phyloP scores from a whole-genome alignment of 2,113 vertebrate species.

The Chaetodon auriga region DNA sequence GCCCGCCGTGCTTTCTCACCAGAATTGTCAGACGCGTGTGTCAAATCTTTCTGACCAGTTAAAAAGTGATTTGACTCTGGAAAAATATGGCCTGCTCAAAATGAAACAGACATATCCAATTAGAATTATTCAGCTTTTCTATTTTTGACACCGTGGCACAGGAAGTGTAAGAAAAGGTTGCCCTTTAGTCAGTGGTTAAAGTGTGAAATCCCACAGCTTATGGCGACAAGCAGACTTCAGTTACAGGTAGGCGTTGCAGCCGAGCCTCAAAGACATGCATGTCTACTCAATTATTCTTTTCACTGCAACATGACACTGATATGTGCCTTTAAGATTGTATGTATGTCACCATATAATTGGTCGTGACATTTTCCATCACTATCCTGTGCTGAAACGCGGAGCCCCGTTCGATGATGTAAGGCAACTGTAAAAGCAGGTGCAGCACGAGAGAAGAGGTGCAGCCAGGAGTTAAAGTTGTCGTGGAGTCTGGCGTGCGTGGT shows the following conservation, averaged over 20 bases:
- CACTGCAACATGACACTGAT: constrained; percentile 56
- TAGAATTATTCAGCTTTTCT: constrained; percentile 71
- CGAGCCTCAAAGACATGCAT: constrained; percentile 47
- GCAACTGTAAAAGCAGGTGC: constrained; percentile 1
- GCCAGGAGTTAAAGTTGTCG: background rate
- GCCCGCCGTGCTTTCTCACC: constrained; percentile 1
- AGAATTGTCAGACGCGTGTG: constrained; percentile 38
- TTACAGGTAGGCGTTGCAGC: constrained; percentile 74
- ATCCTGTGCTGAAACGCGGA: constrained; percentile 2
- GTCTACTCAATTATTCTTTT: constrained; percentile 69
- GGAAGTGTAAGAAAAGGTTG: constrained; percentile 74
- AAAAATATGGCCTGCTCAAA: constrained; percentile 39
- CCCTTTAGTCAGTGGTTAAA: constrained; percentile 75
- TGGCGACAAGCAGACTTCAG: constrained; percentile 60
- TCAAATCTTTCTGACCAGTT: constrained; percentile 63
- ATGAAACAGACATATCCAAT: constrained; percentile 65
- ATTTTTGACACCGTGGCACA: constrained; percentile 69
- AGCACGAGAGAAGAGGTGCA: background rate
- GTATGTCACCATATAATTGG: constrained; percentile 56
- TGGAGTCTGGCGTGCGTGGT: constrained; percentile 3
- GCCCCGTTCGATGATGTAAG: background rate
- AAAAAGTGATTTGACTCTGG: constrained; percentile 49
- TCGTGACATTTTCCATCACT: constrained; percentile 27
- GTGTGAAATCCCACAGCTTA: constrained; percentile 74
- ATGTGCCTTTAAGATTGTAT: constrained; percentile 49